phyloP scores from a whole-genome alignment of 2,113 vertebrate species.

The Serilophus lunatus region DNA sequence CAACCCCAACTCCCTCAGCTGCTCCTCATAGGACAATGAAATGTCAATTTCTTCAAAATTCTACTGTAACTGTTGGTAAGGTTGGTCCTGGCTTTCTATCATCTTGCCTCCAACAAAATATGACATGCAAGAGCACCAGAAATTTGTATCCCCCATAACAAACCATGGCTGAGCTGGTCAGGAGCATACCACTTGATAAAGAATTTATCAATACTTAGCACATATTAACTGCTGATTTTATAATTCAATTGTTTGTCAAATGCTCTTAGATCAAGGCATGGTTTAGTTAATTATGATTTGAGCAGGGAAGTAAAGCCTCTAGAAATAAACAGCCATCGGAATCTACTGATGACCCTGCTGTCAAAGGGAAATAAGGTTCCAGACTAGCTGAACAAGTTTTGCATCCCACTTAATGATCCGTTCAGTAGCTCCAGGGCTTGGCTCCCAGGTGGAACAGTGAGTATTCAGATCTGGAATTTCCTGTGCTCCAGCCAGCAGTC shows the following conservation, averaged over 20 bases:
- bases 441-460: background rate
- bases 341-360: background rate
- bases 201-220: background rate
- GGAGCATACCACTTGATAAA: background rate
- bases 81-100: background rate
- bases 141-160: accelerated
- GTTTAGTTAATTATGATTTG: background rate
- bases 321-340: background rate
- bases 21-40: background rate
- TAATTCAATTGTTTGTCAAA: background rate
- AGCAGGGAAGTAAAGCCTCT: background rate
- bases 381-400: slow-evolving; percentile 1
- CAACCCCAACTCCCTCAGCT: background rate
- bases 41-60: background rate
- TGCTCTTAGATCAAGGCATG: background rate
- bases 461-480: background rate
- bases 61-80: background rate
- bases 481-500: background rate
- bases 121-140: background rate
- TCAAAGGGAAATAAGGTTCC: background rate
- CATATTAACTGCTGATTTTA: background rate
- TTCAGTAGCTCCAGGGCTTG: background rate
- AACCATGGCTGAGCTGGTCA: background rate
- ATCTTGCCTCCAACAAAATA: background rate
- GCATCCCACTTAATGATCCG: background rate